Evolutionary conservation across 2,888 invertebrate species (phyloP).

Genomic region (Erebia palarica): DNA sequence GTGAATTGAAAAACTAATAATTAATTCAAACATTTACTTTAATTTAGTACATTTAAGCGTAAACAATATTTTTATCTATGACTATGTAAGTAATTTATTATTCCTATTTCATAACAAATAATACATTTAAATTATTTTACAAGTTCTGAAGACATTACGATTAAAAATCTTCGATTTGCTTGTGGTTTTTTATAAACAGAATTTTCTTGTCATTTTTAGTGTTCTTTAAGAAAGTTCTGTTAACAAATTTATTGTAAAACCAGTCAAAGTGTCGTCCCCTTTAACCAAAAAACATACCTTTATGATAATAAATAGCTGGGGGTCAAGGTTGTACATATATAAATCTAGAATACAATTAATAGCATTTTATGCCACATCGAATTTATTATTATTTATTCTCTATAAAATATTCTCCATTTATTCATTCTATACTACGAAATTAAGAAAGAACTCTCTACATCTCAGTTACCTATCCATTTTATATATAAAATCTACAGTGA

Average conservation of each 20-base stretch:
- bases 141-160: not conserved
- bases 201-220: no score
- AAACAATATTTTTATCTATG: slow-evolving; percentile 17
- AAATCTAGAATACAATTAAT: no score
- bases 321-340: no score
- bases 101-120: slow-evolving; percentile 15
- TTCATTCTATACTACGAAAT: slow-evolving; percentile 1
- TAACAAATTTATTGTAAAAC: no score
- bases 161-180: not conserved
- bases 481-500: slow-evolving; percentile 30
- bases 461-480: slow-evolving; percentile 14
- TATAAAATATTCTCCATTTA: not conserved
- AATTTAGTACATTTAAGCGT: slow-evolving; percentile 28
- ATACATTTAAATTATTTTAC: not conserved
- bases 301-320: no score
- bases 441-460: not conserved
- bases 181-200: not conserved
- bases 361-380: slow-evolving; percentile 32
- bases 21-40: slow-evolving; percentile 35
- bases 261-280: no score
- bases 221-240: no score
- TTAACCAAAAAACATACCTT: no score
- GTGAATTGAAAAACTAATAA: not conserved
- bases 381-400: not conserved
- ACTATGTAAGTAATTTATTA: not conserved